phyloP scores from a whole-genome alignment of 2,888 invertebrate genomes.

The Fragum sueziense region DNA sequence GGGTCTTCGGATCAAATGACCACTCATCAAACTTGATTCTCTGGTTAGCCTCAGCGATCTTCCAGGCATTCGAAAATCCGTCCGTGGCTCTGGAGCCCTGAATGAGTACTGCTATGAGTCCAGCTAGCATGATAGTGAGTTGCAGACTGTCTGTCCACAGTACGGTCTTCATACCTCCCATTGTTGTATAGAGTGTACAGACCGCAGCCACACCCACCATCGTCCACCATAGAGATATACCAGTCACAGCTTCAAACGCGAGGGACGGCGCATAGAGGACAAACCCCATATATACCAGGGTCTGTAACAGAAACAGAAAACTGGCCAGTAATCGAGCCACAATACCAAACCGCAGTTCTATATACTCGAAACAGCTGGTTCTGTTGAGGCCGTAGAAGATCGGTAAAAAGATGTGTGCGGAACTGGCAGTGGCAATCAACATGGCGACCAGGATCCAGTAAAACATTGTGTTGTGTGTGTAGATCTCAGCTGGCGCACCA shows the following conservation, averaged over 20 bases:
- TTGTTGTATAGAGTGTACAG: slow-evolving; percentile 90
- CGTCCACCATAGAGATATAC: slow-evolving; percentile 89
- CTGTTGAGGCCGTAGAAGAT: slow-evolving; percentile 56
- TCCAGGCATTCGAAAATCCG: slow-evolving; percentile 77
- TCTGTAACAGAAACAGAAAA: slow-evolving; percentile 42
- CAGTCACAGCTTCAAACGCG: slow-evolving; percentile 87
- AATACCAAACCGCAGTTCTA: slow-evolving; percentile 49
- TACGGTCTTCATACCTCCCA: slow-evolving; percentile 84
- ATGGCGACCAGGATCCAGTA: slow-evolving; percentile 58
- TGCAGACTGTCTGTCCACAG: slow-evolving; percentile 83
- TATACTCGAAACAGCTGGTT: slow-evolving; percentile 56
- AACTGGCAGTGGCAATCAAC: slow-evolving; percentile 65
- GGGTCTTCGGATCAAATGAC: slow-evolving; percentile 89
- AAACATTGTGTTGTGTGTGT: slow-evolving; percentile 60
- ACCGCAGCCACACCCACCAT: slow-evolving; percentile 90
- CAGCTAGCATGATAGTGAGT: slow-evolving; percentile 81
- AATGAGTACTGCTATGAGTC: slow-evolving; percentile 80
- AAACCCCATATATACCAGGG: slow-evolving; percentile 50
- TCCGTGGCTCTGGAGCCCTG: slow-evolving; percentile 79
- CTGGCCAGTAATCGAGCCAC: slow-evolving; percentile 28
- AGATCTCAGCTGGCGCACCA: slow-evolving; percentile 61
- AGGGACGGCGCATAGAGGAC: slow-evolving; percentile 52
- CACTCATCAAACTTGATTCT: slow-evolving; percentile 60
- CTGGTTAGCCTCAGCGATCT: slow-evolving; percentile 67
- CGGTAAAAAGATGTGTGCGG: slow-evolving; percentile 52